These are phyloP conservation scores for Pachymerium ferrugineum DNA, from an alignment of 2,888 invertebrate species.

Conservation along the genomic window DNA sequence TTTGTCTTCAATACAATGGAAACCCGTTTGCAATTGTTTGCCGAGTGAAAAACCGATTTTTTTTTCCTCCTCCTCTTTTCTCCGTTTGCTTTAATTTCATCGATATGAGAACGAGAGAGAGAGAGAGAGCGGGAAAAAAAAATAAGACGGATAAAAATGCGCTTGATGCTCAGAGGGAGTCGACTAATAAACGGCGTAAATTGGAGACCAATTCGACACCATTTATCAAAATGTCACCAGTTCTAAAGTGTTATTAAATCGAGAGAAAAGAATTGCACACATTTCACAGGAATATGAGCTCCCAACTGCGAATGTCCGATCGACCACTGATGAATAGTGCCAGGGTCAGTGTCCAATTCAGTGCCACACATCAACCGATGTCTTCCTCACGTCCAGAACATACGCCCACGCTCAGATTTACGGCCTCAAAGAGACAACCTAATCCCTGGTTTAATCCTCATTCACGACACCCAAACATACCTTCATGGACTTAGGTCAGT, in stretches of 20 bases:
- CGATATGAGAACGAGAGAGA: not conserved
- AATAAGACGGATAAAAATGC: not conserved
- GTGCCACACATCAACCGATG: not conserved
- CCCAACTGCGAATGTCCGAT: slow-evolving; percentile 9
- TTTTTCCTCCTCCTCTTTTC: too few relatives aligned
- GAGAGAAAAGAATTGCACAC: slow-evolving; percentile 3
- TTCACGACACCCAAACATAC: slow-evolving; percentile 14
- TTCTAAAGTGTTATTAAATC: slow-evolving; percentile 10
- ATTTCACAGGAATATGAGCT: slow-evolving; percentile 10
- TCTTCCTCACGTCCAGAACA: slow-evolving; percentile 22
- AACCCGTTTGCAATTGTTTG: not conserved
- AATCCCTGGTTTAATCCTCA: slow-evolving; percentile 20
- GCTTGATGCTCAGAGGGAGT: not conserved
- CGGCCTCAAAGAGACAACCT: not conserved
- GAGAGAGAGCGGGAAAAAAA: too few relatives aligned
- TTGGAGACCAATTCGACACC: not conserved
- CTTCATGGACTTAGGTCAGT: not conserved
- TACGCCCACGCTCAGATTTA: slow-evolving; percentile 19
- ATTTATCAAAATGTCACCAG: slow-evolving; percentile 16
- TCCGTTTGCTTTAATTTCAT: not conserved
- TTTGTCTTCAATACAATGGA: slow-evolving; percentile 18
- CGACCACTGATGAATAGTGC: slow-evolving; percentile 23
- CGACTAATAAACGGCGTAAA: slow-evolving; percentile 25
- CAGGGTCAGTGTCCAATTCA: slow-evolving; percentile 18
- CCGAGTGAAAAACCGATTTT: not conserved